Evolutionary conservation across 1,140 invertebrate genomes (phyloP).

Genomic region (Bombus haemorrhoidalis): DNA sequence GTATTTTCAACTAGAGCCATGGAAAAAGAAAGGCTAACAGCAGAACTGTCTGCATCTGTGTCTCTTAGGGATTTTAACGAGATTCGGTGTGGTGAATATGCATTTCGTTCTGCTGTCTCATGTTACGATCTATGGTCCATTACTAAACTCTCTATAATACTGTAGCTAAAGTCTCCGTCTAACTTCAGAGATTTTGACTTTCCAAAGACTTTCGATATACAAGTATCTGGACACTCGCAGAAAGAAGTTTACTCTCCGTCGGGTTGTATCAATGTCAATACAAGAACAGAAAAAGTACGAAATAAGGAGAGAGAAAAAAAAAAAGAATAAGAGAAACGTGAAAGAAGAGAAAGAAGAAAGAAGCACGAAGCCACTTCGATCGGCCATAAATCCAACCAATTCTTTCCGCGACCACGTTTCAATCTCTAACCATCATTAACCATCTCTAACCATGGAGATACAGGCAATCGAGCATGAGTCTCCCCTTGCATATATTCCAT

Average conservation of each 20-base stretch:
- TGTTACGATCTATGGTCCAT: not conserved
- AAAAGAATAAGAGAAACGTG: not conserved
- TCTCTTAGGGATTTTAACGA: constrained; percentile 2
- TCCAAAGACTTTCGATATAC: not conserved
- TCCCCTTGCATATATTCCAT: not conserved
- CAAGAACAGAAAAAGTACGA: not conserved
- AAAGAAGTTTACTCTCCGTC: not conserved
- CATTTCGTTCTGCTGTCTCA: not conserved
- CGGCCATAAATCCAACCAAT: constrained; percentile 17
- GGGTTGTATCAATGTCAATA: not conserved
- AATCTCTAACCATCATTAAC: constrained; percentile 36
- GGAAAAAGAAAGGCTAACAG: not conserved
- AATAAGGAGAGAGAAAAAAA: not conserved
- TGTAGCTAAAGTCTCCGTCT: not conserved
- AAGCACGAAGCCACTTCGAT: not conserved
- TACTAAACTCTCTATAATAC: not conserved
- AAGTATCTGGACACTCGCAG: constrained; percentile 3
- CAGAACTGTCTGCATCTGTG: not conserved
- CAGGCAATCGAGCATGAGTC: constrained; percentile 7
- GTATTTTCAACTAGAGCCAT: not conserved
- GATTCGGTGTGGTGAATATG: not conserved
- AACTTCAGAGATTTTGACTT: constrained; percentile 10
- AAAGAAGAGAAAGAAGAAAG: not conserved
- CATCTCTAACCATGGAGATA: constrained; percentile 24
- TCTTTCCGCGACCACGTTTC: not conserved